phyloP scores from a whole-genome alignment of 2,888 invertebrate species.

The Andricus curvator region DNA sequence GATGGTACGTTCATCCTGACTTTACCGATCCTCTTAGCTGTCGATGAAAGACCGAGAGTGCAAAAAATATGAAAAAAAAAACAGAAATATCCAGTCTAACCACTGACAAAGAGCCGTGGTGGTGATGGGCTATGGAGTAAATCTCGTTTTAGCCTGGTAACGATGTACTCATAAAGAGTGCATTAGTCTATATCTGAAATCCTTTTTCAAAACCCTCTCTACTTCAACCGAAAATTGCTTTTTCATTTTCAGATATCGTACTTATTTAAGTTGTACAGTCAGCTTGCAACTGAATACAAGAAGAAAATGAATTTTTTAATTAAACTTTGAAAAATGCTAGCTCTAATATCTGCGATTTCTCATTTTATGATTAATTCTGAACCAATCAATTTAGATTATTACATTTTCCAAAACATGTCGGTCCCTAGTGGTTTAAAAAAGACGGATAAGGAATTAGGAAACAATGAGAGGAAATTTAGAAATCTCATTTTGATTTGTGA shows the following conservation, averaged over 20 bases:
- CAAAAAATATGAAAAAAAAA: slow-evolving; percentile 23
- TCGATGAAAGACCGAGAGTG: slow-evolving; percentile 34
- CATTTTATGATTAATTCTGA: background rate
- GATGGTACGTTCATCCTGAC: slow-evolving; percentile 23
- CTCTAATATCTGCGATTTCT: background rate
- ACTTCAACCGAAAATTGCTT: background rate
- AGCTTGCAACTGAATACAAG: background rate
- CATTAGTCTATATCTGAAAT: slow-evolving; percentile 25
- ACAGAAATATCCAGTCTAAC: slow-evolving; percentile 29
- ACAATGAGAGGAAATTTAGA: too few species aligned
- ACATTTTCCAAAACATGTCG: too few species aligned
- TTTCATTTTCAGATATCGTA: background rate
- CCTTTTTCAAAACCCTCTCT: slow-evolving; percentile 8
- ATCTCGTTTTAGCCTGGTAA: slow-evolving; percentile 31
- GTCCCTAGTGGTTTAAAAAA: too few species aligned
- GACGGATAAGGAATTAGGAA: too few species aligned
- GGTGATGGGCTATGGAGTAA: slow-evolving; percentile 19
- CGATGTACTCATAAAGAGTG: slow-evolving; percentile 29
- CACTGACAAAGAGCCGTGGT: slow-evolving; percentile 7
- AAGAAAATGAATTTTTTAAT: background rate
- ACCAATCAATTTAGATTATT: too few species aligned
- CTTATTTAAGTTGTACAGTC: too few species aligned
- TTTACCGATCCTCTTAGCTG: slow-evolving; percentile 29
- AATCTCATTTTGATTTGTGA: too few species aligned
- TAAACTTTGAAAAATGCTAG: background rate